A percentile compares a stretch with the other conserved stretches of the same genome.
Evolutionary conservation across 1,140 invertebrate genomes (phyloP).

Genomic region (Pogonomyrmex barbatus): DNA sequence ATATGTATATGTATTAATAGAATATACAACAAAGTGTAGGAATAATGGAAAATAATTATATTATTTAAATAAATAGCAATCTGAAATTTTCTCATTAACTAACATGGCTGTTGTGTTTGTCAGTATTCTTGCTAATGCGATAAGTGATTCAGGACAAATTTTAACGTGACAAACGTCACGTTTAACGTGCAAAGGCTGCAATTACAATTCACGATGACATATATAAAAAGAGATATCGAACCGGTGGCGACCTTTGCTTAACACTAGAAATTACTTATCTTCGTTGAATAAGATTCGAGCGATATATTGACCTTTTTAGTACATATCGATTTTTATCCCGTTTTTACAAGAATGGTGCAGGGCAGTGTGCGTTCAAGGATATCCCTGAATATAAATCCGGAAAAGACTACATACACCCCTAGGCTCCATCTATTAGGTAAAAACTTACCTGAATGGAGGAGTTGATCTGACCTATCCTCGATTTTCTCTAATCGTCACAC

Average conservation of each 20-base stretch:
- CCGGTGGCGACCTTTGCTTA: neutral
- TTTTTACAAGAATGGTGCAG: slow-evolving; percentile 17
- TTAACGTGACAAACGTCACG: neutral
- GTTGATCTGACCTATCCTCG: slow-evolving; percentile 78
- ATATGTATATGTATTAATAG: neutral
- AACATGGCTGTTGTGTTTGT: neutral
- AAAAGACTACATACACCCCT: slow-evolving; percentile 51
- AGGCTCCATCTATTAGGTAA: slow-evolving; percentile 45
- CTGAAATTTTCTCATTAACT: neutral
- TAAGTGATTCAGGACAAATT: neutral
- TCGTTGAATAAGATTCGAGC: neutral
- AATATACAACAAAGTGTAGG: neutral
- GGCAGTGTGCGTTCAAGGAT: slow-evolving; percentile 61
- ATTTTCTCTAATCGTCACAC: slow-evolving; percentile 61
- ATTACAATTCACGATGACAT: neutral
- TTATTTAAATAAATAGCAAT: neutral
- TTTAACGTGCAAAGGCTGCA: neutral
- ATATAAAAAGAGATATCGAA: neutral
- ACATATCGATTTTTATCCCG: slow-evolving; percentile 26
- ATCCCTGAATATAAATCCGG: slow-evolving; percentile 64
- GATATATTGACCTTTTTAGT: slow-evolving; percentile 28
- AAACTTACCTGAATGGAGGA: slow-evolving; percentile 72
- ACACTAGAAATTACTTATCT: slow-evolving; percentile 18
- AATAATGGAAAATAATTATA: neutral
- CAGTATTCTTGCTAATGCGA: neutral